A percentile compares a stretch with the other conserved stretches of the same genome.
phyloP scores from a whole-genome alignment of 2,113 vertebrate species.

The Phalacrocorax carbo region DNA sequence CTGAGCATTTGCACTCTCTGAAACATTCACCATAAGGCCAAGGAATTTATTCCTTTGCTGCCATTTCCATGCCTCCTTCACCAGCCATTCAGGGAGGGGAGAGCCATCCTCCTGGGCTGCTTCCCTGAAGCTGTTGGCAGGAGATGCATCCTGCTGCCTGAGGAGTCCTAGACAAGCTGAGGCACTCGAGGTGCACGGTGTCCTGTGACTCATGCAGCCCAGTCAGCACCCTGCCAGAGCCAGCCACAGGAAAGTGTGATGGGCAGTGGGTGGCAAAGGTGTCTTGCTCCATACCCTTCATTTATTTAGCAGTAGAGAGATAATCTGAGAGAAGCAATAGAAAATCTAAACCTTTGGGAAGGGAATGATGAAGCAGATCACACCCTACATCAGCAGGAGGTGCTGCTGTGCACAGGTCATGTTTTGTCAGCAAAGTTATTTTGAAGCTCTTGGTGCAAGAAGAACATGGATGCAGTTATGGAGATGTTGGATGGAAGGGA shows the following conservation, averaged over 20 bases:
- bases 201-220: not conserved
- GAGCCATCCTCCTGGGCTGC: not conserved
- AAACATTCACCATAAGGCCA: slow-evolving; percentile 10
- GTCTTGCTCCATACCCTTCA: not conserved
- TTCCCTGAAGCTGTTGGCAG: not conserved
- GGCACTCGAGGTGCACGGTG: not conserved
- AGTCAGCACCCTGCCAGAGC: slow-evolving; percentile 57
- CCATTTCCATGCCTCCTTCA: slow-evolving; percentile 60
- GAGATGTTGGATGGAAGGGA: not conserved
- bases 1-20: not conserved
- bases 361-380: not conserved
- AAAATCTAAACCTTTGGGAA: not conserved
- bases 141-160: not conserved
- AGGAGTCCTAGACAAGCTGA: not conserved
- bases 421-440: not conserved
- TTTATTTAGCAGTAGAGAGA: not conserved
- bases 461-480: not conserved
- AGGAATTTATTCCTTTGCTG: slow-evolving; percentile 55
- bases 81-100: slow-evolving; percentile 53
- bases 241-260: not conserved
- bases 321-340: not conserved
- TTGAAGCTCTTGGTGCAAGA: not conserved
- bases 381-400: not conserved
- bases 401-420: not conserved
- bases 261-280: not conserved